These are phyloP conservation scores for Drosophila parthenogenetica DNA, from an alignment of 2,888 invertebrate species.

Conservation along the genomic window DNA sequence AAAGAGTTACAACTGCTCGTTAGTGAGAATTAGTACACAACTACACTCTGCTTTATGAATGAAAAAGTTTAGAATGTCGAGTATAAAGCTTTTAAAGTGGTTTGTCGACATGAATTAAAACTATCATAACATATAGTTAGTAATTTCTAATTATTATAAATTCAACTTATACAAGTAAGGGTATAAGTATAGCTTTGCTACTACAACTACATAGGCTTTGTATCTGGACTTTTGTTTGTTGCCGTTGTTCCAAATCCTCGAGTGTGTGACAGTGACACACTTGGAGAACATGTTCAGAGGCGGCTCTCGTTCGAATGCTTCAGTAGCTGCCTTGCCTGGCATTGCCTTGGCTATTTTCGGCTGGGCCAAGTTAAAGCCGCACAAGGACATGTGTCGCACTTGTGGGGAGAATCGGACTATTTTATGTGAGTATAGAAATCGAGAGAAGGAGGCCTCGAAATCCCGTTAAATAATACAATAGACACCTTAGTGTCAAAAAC, in stretches of 20 bases:
- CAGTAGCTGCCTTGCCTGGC: slow-evolving; percentile 30
- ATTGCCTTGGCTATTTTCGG: slow-evolving; percentile 63
- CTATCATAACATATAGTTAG: too few species aligned
- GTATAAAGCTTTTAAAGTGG: too few species aligned
- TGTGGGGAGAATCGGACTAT: slow-evolving; percentile 35
- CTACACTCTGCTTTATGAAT: too few species aligned
- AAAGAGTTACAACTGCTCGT: too few species aligned
- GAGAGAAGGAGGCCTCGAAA: slow-evolving; percentile 10
- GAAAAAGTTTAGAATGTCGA: too few species aligned
- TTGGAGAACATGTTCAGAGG: slow-evolving; percentile 39
- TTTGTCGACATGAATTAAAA: too few species aligned
- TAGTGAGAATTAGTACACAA: too few species aligned
- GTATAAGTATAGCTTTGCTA: slow-evolving; percentile 6
- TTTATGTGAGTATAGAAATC: slow-evolving; percentile 36
- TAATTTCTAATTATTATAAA: too few species aligned
- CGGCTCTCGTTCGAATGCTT: slow-evolving; percentile 4
- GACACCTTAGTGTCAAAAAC: slow-evolving; percentile 62
- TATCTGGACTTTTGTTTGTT: slow-evolving; percentile 27
- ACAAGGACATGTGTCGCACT: slow-evolving; percentile 73
- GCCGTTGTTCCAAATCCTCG: slow-evolving; percentile 65
- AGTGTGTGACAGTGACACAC: slow-evolving; percentile 77
- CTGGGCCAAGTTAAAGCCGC: slow-evolving; percentile 65
- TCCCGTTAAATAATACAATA: slow-evolving; percentile 72
- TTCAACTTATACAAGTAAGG: not conserved
- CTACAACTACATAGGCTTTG: not conserved